Conservation (phyloP, 2,797 vertebrate genomes). For the Brachymystax lenok region DNA sequence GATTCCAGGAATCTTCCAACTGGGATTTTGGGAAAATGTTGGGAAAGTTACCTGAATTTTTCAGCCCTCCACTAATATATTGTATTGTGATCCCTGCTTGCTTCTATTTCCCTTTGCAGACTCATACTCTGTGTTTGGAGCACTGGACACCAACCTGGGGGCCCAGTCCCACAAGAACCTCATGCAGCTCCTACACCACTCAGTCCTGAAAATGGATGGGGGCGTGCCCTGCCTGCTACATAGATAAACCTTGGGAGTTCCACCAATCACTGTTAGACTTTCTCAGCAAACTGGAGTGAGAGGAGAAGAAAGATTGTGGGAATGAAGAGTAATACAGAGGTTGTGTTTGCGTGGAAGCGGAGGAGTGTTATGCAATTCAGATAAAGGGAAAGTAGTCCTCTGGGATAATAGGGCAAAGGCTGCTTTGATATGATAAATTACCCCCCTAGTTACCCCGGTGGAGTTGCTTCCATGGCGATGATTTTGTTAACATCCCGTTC, state of each 20-base stretch:
- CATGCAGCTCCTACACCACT: constrained; percentile 83
- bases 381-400: neutral
- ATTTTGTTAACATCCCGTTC: neutral
- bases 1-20: neutral
- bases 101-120: constrained; percentile 50
- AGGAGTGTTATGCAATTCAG: neutral
- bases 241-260: constrained; percentile 89
- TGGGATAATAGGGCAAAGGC: neutral
- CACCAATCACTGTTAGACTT: constrained; percentile 87
- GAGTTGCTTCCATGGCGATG: neutral
- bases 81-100: neutral
- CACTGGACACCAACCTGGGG: constrained; percentile 83
- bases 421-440: neutral
- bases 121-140: constrained; percentile 83
- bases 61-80: neutral
- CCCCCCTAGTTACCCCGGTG: neutral
- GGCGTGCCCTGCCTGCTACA: constrained; percentile 92
- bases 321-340: neutral
- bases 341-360: neutral
- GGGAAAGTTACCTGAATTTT: neutral
- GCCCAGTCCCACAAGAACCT: constrained; percentile 89
- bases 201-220: constrained; percentile 73
- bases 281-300: constrained; percentile 57
- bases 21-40: neutral
- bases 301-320: neutral